These are phyloP conservation scores for Cheirogaleus medius DNA, from an alignment of 2,113 vertebrate genomes.

Conservation along the genomic window DNA sequence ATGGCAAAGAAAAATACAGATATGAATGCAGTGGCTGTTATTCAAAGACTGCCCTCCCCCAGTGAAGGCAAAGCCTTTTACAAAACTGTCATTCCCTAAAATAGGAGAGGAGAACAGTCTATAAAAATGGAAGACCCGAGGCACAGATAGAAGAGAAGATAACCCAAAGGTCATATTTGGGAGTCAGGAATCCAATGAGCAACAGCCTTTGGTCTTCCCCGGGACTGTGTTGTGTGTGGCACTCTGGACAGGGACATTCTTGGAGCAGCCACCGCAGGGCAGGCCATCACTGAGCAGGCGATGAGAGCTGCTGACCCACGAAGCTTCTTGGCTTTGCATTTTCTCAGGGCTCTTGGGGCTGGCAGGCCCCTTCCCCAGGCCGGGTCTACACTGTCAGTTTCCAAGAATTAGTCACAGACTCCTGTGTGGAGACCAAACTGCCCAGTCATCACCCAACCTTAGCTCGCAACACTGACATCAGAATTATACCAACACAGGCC, in stretches of 20 bases:
- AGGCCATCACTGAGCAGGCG: fast-evolving
- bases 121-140: background rate
- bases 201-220: background rate
- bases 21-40: background rate
- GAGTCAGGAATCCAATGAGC: background rate
- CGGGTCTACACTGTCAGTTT: background rate
- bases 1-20: background rate
- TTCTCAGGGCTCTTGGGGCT: background rate
- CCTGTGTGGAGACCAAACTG: background rate
- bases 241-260: fast-evolving
- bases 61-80: background rate
- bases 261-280: fast-evolving
- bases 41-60: background rate
- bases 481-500: background rate
- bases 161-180: background rate
- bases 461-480: background rate
- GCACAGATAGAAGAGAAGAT: background rate
- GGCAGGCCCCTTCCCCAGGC: background rate
- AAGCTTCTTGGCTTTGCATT: background rate
- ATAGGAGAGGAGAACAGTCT: background rate
- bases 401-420: background rate
- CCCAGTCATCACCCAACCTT: background rate
- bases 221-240: background rate
- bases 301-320: background rate
- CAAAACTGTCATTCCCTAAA: background rate